Evolutionary conservation across 2,888 invertebrate genomes (phyloP), one percentile per base, ranked within the genome.

Genomic region (Aspidapion aeneum): DNA sequence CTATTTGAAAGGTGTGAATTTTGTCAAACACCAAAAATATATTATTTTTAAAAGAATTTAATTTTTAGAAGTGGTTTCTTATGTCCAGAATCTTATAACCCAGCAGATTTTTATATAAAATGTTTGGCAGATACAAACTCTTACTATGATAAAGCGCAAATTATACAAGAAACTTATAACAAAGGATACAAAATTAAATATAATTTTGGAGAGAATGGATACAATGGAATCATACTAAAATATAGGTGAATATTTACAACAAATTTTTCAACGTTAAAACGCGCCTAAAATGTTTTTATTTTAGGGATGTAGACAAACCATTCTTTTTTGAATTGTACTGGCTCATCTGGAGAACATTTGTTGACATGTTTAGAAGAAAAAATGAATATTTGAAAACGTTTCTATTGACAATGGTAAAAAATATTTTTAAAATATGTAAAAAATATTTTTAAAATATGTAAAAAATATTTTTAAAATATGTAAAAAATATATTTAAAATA

Each of bases 21-120:
- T n/a, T n/a, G n/a, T n/a, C n/a, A n/a, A n/a, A n/a, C n/a, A 18
- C 54, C 54, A 18, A 18, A 52, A 18, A 35, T 35, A 35, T 35
- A 35, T 35, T 35, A 7, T 35, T 35, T 35, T 35, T 12, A 35
- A 35, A 35, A 35, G 12, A 35, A 35, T 35, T 35, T 7, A 35
- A 35, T 7, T 69, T 70, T 67, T 57, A 74, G 74, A 60, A 76
- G 90, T 62, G 86, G 86, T 67, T 84, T 85, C 71, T 80, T 82
- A 66, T 88, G 90, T 74, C 94, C 94, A 0, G 74, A 83, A 18
- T 89, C 90, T 21, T 94, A 87, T 82, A 95, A 94, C 79, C 89
- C 91, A 1, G 93, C 94, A 0, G 96, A 96, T 76, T 93, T 90
- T 78, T 93, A 90, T 77, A 88, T 96, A 50, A 82, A 85, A 58